Percentiles rank a stretch among this genome's conserved stretches.
These are phyloP conservation scores for Tauraco erythrolophus DNA, from an alignment of 2,113 vertebrate species.

Conservation along the genomic window DNA sequence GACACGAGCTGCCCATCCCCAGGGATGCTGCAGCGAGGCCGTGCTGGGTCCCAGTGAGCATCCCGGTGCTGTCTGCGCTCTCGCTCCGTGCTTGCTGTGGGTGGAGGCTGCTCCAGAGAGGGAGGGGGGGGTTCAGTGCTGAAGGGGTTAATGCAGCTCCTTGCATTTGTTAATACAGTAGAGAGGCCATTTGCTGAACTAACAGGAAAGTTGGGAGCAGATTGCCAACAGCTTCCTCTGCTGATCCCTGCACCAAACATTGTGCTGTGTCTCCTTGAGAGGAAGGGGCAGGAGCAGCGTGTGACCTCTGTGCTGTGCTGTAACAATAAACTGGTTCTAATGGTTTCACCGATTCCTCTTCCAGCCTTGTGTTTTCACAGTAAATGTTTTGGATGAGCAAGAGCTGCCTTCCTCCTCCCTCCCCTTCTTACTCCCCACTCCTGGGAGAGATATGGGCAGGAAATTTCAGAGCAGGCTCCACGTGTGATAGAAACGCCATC, in stretches of 20 bases:
- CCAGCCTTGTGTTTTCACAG: neutral
- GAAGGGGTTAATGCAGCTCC: neutral
- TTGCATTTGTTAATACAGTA: accelerated
- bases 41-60: neutral
- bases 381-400: neutral
- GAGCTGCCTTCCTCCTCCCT: neutral
- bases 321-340: constrained; percentile 20
- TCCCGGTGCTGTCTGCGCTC: neutral
- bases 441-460: neutral
- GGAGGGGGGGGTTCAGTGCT: neutral
- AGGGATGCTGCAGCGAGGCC: accelerated
- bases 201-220: neutral
- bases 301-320: neutral
- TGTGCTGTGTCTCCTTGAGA: neutral
- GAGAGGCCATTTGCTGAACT: neutral
- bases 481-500: neutral
- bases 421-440: neutral
- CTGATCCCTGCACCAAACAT: neutral
- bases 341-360: neutral
- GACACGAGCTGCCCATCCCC: accelerated
- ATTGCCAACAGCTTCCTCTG: neutral
- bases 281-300: neutral
- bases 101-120: neutral
- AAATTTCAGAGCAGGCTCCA: accelerated
- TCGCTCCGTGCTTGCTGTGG: neutral